A percentile compares a stretch with the other conserved stretches of the same genome.
phyloP scores from a whole-genome alignment of 2,888 invertebrate species.

The Smittia aterrima region DNA sequence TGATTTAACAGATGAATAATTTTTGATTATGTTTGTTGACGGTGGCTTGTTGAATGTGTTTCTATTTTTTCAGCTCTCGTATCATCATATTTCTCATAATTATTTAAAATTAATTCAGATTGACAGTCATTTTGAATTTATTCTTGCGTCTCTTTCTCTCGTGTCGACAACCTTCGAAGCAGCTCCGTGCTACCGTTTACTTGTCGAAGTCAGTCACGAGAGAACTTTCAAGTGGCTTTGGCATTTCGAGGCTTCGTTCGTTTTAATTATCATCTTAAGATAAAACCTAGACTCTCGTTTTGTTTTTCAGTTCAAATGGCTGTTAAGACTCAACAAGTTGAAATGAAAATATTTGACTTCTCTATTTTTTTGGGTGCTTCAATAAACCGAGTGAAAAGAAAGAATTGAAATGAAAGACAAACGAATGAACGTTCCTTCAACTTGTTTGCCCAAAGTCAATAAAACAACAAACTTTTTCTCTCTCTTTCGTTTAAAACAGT shows the following conservation, averaged over 20 bases:
- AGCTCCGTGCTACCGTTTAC: conserved; percentile 10
- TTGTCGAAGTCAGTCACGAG: background rate
- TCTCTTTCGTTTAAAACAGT: conserved; percentile 5
- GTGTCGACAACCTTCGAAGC: background rate
- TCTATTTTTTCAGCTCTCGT: background rate
- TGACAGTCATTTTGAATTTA: background rate
- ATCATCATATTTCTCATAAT: conserved; percentile 13
- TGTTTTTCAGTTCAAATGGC: conserved; percentile 31
- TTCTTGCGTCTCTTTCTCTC: background rate
- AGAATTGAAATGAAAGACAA: background rate
- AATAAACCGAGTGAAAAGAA: background rate
- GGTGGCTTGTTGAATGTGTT: conserved; percentile 37
- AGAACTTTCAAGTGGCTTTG: conserved; percentile 27
- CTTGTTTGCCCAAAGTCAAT: conserved; percentile 35
- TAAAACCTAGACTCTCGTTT: conserved; percentile 24
- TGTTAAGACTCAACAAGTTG: conserved; percentile 40
- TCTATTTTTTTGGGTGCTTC: background rate
- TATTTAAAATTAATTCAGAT: background rate
- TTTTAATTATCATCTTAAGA: conserved; percentile 35
- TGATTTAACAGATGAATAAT: conserved; percentile 42
- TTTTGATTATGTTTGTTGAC: conserved; percentile 37
- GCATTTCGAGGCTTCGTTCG: conserved; percentile 17
- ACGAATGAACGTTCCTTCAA: conserved; percentile 14
- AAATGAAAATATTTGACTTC: conserved; percentile 40
- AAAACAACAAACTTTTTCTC: background rate